A percentile compares a stretch with the other conserved stretches of the same genome.
phyloP scores from a whole-genome alignment of 2,888 invertebrate genomes.

The Liodrosophila aerea region DNA sequence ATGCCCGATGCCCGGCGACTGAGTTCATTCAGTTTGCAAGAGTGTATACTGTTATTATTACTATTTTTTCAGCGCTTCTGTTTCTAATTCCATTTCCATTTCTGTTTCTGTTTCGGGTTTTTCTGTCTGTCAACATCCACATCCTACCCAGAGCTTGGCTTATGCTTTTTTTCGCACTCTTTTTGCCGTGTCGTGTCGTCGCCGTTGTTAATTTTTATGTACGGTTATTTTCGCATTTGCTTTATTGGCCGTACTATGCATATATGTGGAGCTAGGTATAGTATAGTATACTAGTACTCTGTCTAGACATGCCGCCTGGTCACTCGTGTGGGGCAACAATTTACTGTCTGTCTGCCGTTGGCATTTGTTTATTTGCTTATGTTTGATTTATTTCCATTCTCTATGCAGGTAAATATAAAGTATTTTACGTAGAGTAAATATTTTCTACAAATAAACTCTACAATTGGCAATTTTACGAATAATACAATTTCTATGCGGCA shows the following conservation, averaged over 20 bases:
- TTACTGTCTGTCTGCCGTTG: conserved; percentile 18
- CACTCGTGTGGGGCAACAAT: background rate
- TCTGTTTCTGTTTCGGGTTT: conserved; percentile 15
- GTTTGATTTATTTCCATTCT: conserved; percentile 46
- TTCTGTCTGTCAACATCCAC: conserved; percentile 37
- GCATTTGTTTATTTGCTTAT: conserved; percentile 19
- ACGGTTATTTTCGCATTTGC: conserved; percentile 67
- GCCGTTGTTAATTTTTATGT: conserved; percentile 70
- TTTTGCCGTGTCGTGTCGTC: conserved; percentile 62
- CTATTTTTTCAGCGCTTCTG: conserved; percentile 9
- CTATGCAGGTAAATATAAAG: conserved; percentile 56
- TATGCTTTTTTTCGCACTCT: conserved; percentile 49
- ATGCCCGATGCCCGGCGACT: conserved; percentile 31
- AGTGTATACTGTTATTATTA: conserved; percentile 17
- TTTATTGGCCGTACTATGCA: conserved; percentile 67
- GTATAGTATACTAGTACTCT: conserved; percentile 6
- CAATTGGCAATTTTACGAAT: conserved; percentile 12
- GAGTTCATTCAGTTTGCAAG: conserved; percentile 38
- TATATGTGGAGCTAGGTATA: too few relatives aligned
- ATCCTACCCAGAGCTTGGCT: conserved; percentile 9
- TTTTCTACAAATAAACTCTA: conserved; percentile 46
- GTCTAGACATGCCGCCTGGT: background rate
- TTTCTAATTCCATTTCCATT: conserved; percentile 4
- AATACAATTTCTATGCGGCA: conserved; percentile 27
- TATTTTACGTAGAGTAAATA: conserved; percentile 48